Conservation (phyloP, 2,797 vertebrate genomes). For the Intellagama lesueurii region DNA sequence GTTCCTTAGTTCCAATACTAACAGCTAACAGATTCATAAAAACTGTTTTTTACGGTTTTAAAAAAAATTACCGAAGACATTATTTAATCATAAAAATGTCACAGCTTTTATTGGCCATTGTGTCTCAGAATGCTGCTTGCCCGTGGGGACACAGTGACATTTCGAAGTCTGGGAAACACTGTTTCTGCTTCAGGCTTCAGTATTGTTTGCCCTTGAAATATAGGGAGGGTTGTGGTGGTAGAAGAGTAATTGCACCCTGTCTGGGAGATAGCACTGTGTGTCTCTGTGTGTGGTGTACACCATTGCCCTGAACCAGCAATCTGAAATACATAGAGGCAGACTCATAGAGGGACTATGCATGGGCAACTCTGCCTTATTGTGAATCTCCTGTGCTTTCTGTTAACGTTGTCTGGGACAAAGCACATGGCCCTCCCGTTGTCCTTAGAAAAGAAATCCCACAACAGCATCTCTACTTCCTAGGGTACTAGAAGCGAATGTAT, state of each 20-base stretch:
- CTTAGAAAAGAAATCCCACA: background rate
- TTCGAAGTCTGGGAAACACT: background rate
- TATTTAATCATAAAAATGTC: constrained; percentile 50
- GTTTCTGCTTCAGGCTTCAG: background rate
- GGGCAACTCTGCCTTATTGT: background rate
- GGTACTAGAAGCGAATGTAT: background rate
- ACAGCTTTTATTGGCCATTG: constrained; percentile 43
- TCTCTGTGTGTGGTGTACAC: background rate
- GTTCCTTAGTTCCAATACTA: background rate
- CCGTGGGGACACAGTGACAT: constrained; percentile 29
- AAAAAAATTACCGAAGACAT: constrained; percentile 58
- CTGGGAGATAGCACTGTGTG: background rate
- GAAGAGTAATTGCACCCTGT: background rate
- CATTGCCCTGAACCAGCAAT: too few species aligned
- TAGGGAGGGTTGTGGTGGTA: constrained; percentile 2
- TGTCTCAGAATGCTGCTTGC: constrained; percentile 34
- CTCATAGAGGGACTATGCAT: background rate
- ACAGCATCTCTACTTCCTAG: background rate
- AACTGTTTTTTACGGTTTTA: background rate
- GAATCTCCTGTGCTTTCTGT: background rate
- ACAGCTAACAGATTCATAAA: background rate
- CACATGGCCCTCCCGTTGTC: background rate
- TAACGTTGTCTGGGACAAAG: background rate
- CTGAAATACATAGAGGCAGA: too few species aligned
- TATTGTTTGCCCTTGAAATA: background rate